These are phyloP conservation scores for Sphaeridia pumilis DNA, from an alignment of 2,888 invertebrate species.

Conservation along the genomic window DNA sequence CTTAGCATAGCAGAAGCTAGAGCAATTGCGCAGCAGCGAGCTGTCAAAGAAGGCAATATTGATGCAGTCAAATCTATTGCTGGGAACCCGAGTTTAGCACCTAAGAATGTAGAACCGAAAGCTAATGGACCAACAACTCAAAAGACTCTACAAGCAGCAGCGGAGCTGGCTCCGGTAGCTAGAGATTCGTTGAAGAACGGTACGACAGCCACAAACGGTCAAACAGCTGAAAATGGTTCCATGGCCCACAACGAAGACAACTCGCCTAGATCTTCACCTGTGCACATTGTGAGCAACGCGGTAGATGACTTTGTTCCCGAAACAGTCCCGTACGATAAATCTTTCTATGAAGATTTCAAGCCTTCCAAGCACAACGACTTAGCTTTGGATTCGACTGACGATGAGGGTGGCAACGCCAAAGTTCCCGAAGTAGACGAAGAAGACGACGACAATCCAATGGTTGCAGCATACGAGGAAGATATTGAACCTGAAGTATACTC, in stretches of 20 bases:
- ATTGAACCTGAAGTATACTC: constrained; percentile 53
- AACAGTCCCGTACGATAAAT: constrained; percentile 55
- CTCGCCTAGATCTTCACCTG: background rate
- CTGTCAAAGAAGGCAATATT: constrained; percentile 14
- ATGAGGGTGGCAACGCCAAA: background rate
- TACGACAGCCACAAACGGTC: too few species aligned
- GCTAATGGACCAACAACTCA: background rate
- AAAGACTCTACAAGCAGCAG: constrained; percentile 16
- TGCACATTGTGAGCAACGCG: too few species aligned
- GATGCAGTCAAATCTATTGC: constrained; percentile 9
- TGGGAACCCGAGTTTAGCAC: constrained; percentile 8
- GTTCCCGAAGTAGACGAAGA: constrained; percentile 41
- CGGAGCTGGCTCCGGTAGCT: constrained; percentile 5
- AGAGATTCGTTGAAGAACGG: background rate
- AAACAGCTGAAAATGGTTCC: too few species aligned
- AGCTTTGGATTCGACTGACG: background rate
- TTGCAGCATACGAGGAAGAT: constrained; percentile 74
- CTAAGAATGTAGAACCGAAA: background rate
- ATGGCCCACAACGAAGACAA: background rate
- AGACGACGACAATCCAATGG: constrained; percentile 60
- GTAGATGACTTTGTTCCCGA: constrained; percentile 65
- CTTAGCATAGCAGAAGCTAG: constrained; percentile 25
- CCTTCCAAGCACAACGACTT: constrained; percentile 35
- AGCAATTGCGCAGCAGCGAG: constrained; percentile 22
- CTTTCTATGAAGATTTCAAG: constrained; percentile 61